phyloP scores from a whole-genome alignment of 1,140 invertebrate genomes.

The Listronotus oregonensis region DNA sequence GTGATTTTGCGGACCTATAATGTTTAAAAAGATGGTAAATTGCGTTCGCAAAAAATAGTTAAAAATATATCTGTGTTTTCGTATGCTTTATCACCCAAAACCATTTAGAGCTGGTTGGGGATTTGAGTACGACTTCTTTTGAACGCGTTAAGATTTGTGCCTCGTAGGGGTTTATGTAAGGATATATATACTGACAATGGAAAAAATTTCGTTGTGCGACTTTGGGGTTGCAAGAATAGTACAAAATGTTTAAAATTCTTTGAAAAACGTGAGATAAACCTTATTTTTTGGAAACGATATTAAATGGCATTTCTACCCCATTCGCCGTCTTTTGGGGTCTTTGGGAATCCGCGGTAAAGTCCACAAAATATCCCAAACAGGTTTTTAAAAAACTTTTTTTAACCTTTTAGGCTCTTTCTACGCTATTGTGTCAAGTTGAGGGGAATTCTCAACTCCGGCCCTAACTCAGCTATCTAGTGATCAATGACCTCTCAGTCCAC shows the following conservation, averaged over 20 bases:
- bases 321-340: conserved; percentile 48
- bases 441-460: conserved; percentile 50
- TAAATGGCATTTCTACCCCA: conserved; percentile 55
- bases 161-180: conserved; percentile 2
- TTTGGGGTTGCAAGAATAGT: background rate
- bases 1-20: background rate
- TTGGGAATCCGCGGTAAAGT: too few species aligned
- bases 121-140: background rate
- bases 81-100: background rate
- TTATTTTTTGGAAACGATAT: conserved; percentile 31
- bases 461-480: too few species aligned
- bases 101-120: conserved; percentile 5
- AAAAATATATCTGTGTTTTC: background rate
- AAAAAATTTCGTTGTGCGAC: background rate
- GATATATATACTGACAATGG: conserved; percentile 11
- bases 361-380: conserved; percentile 39
- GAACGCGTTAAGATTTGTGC: background rate
- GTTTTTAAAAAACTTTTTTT: conserved; percentile 28
- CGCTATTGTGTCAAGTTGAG: conserved; percentile 49
- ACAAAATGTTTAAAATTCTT: background rate
- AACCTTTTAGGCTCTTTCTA: conserved; percentile 43
- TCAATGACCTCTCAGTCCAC: too few species aligned
- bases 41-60: too few species aligned
- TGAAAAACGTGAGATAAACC: background rate
- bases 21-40: too few species aligned